Conservation (phyloP, 1,140 invertebrate species). For the Oreohelix idahoensis region DNA sequence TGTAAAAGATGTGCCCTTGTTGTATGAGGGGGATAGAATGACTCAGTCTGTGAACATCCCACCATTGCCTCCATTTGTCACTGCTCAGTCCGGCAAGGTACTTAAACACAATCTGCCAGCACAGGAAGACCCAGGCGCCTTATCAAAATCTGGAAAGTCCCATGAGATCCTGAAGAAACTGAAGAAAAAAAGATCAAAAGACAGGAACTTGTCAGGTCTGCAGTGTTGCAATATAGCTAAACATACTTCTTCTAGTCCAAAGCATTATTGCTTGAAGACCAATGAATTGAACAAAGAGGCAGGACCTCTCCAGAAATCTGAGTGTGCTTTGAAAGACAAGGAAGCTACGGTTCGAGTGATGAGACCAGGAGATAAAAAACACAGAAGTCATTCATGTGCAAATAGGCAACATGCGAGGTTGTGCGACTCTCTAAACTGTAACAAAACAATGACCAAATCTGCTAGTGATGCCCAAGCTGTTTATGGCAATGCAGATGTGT, state of each 20-base stretch:
- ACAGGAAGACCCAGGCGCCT: not conserved
- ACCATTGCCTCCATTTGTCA: not conserved
- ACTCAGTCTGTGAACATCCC: slow-evolving; percentile 22
- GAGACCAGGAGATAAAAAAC: slow-evolving; percentile 4
- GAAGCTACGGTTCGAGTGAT: not conserved
- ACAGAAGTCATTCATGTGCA: not conserved
- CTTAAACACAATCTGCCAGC: not conserved
- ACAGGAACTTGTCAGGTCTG: not conserved
- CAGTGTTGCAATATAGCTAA: not conserved
- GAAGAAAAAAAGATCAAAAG: slow-evolving; percentile 25
- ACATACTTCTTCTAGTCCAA: slow-evolving; percentile 16
- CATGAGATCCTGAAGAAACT: slow-evolving; percentile 15
- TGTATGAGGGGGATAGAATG: slow-evolving; percentile 4
- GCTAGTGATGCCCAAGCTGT: not conserved
- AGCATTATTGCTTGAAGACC: not conserved
- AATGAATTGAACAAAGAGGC: not conserved
- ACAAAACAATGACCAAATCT: slow-evolving; percentile 12
- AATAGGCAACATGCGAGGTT: not conserved
- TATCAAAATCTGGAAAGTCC: not conserved
- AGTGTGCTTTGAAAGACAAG: not conserved
- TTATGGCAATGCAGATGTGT: slow-evolving; percentile 35
- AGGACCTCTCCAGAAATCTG: not conserved
- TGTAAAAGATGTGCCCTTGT: not conserved
- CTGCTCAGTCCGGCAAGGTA: not conserved
- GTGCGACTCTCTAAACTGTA: not conserved